phyloP scores from a whole-genome alignment of 2,888 invertebrate genomes.

The Drosophila paramelanica region DNA sequence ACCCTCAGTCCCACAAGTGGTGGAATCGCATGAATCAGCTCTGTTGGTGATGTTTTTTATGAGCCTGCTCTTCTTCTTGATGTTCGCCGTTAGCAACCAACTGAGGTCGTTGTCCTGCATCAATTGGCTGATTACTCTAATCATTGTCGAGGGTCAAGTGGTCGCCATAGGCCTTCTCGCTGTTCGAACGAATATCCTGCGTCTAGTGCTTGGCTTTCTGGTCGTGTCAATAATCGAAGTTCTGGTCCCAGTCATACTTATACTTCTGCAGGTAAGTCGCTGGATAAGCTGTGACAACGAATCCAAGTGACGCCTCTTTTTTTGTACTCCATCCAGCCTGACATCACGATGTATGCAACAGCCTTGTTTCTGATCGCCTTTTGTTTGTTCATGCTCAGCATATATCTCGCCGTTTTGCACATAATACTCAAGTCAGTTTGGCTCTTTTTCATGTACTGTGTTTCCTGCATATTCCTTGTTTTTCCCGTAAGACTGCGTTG shows the following conservation, averaged over 20 bases:
- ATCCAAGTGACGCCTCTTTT: neutral
- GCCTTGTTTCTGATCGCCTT: conserved; percentile 25
- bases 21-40: conserved; percentile 15
- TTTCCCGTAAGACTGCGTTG: conserved; percentile 51
- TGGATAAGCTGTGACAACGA: too few relatives aligned
- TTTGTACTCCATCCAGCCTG: conserved; percentile 26
- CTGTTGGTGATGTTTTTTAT: conserved; percentile 39
- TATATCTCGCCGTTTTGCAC: conserved; percentile 33
- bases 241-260: conserved; percentile 8
- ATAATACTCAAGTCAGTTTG: conserved; percentile 8
- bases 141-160: conserved; percentile 45
- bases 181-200: neutral
- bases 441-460: conserved; percentile 27
- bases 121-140: conserved; percentile 27
- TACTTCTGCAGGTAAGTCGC: conserved; percentile 41
- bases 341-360: conserved; percentile 39
- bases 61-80: conserved; percentile 33
- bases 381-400: conserved; percentile 33
- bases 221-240: conserved; percentile 16
- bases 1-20: neutral
- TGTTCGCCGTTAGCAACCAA: conserved; percentile 31
- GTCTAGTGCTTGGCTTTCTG: conserved; percentile 24
- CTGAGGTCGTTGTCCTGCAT: conserved; percentile 23
- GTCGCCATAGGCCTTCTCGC: conserved; percentile 28
- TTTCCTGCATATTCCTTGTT: conserved; percentile 33